These are phyloP conservation scores for Colletes collaris DNA, from an alignment of 2,888 invertebrate species.

Conservation along the genomic window DNA sequence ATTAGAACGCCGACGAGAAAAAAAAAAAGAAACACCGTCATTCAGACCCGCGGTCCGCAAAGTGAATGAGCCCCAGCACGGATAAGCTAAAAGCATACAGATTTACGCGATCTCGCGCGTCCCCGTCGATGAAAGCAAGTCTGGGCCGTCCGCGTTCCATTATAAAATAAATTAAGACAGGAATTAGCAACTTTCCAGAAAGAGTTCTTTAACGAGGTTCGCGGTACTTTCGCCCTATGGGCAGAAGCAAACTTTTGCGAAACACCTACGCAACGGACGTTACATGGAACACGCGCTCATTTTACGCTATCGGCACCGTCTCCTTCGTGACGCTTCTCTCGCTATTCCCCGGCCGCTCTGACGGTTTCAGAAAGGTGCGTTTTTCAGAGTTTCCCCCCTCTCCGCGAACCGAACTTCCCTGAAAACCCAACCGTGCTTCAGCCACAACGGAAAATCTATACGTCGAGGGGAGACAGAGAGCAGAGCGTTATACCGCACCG, in stretches of 20 bases:
- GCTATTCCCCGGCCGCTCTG: slow-evolving; percentile 37
- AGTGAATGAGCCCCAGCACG: not conserved
- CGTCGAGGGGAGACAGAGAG: slow-evolving; percentile 62
- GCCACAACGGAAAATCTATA: slow-evolving; percentile 77
- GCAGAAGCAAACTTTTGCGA: slow-evolving; percentile 59
- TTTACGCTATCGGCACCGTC: slow-evolving; percentile 22
- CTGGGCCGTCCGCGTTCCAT: slow-evolving; percentile 26
- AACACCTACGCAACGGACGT: slow-evolving; percentile 61
- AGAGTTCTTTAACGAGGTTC: slow-evolving; percentile 62
- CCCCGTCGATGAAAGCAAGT: slow-evolving; percentile 18
- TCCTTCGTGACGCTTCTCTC: slow-evolving; percentile 52
- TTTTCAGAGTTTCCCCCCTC: slow-evolving; percentile 56
- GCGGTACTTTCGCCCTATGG: slow-evolving; percentile 41
- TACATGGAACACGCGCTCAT: slow-evolving; percentile 32
- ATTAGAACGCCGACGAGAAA: not conserved
- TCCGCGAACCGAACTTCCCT: slow-evolving; percentile 63
- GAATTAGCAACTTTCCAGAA: slow-evolving; percentile 55
- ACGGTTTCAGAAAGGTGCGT: slow-evolving; percentile 59
- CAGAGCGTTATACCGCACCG: slow-evolving; percentile 63
- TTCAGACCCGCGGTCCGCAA: not conserved
- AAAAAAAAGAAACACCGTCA: not conserved
- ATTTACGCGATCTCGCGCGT: slow-evolving; percentile 3
- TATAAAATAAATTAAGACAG: slow-evolving; percentile 45
- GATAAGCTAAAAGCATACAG: slow-evolving; percentile 6
- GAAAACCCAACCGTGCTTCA: slow-evolving; percentile 67